These are phyloP conservation scores for Zeuzera pyrina DNA, from an alignment of 2,888 invertebrate species.

Conservation along the genomic window DNA sequence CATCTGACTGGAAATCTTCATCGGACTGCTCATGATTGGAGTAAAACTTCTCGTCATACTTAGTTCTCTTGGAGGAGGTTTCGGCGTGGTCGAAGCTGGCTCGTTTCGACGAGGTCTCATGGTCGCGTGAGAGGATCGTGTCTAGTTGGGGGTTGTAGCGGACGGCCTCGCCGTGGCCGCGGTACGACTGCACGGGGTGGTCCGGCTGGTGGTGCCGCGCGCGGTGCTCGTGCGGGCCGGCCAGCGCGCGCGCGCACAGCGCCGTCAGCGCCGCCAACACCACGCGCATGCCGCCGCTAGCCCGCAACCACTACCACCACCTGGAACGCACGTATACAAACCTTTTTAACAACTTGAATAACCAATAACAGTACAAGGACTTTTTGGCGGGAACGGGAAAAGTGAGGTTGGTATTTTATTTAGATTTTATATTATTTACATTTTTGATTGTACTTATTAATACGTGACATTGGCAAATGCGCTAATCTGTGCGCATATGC, in stretches of 20 bases:
- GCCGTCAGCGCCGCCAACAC: slow-evolving; percentile 63
- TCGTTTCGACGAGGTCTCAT: slow-evolving; percentile 56
- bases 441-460: too few species aligned
- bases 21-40: slow-evolving; percentile 52
- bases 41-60: slow-evolving; percentile 54
- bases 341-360: not conserved
- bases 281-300: slow-evolving; percentile 66
- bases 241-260: slow-evolving; percentile 62
- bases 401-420: too few species aligned
- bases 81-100: slow-evolving; percentile 47
- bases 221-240: slow-evolving; percentile 65
- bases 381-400: too few species aligned
- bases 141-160: slow-evolving; percentile 70
- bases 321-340: slow-evolving; percentile 31
- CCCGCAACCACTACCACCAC: slow-evolving; percentile 58
- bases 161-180: slow-evolving; percentile 70
- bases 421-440: too few species aligned
- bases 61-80: slow-evolving; percentile 51
- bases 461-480: too few species aligned
- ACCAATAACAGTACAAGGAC: too few species aligned
- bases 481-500: too few species aligned
- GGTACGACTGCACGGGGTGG: slow-evolving; percentile 57
- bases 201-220: slow-evolving; percentile 66
- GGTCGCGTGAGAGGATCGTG: slow-evolving; percentile 62
- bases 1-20: slow-evolving; percentile 53